A percentile compares a stretch with the other conserved stretches of the same genome.
phyloP scores from a whole-genome alignment of 2,888 invertebrate genomes.

The Leptopilina syphax region DNA sequence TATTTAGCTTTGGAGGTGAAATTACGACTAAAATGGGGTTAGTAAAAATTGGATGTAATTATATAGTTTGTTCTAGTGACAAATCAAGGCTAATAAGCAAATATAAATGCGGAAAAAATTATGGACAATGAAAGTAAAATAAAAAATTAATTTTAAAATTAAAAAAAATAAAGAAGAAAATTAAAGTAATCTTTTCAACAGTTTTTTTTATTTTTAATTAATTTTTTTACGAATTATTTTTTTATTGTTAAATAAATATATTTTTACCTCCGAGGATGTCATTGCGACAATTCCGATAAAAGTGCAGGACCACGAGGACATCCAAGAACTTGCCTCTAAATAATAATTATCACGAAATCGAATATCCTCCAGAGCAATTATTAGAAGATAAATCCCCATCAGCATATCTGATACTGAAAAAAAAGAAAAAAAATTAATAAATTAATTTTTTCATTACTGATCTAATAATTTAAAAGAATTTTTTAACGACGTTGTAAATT shows the following conservation, averaged over 20 bases:
- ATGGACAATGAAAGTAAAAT: background rate
- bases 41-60: background rate
- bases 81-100: no score
- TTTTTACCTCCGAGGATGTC: slow-evolving; percentile 81
- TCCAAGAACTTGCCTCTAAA: slow-evolving; percentile 81
- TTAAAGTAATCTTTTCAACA: no score
- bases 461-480: background rate
- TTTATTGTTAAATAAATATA: background rate
- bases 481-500: no score
- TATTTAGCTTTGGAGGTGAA: background rate
- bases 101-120: background rate
- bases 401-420: slow-evolving; percentile 81
- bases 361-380: slow-evolving; percentile 81
- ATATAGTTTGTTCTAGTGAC: background rate
- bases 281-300: slow-evolving; percentile 82
- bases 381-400: slow-evolving; percentile 83
- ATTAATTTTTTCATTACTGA: background rate
- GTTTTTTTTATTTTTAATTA: no score
- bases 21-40: background rate
- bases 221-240: no score
- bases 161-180: no score
- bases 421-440: background rate
- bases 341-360: slow-evolving; percentile 81
- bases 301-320: slow-evolving; percentile 83
- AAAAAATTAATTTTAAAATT: no score